These are phyloP conservation scores for Sorex araneus DNA, from an alignment of 2,113 vertebrate species.

Conservation along the genomic window DNA sequence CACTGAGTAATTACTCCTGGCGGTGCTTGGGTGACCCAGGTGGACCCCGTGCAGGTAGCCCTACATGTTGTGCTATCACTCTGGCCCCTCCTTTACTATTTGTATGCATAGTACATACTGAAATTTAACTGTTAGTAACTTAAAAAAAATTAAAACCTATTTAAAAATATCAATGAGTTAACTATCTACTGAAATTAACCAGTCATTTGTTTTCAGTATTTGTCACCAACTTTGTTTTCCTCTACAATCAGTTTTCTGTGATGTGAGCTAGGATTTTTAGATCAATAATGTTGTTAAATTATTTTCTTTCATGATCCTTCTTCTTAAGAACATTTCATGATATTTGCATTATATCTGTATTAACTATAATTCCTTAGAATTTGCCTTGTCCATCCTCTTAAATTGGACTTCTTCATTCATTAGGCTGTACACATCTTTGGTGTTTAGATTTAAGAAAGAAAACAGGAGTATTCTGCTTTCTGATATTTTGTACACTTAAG, in stretches of 20 bases:
- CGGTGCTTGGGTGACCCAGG: too few relatives aligned
- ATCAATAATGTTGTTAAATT: neutral
- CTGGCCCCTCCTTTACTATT: too few relatives aligned
- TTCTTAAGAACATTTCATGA: neutral
- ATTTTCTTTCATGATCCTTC: neutral
- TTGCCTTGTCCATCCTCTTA: neutral
- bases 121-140: conserved; percentile 48
- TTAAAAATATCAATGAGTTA: conserved; percentile 7
- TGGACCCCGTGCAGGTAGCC: too few relatives aligned
- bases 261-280: neutral
- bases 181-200: too few relatives aligned
- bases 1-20: too few relatives aligned
- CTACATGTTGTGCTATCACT: too few relatives aligned
- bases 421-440: too few relatives aligned
- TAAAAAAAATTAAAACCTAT: conserved; percentile 11
- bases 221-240: neutral
- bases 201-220: too few relatives aligned
- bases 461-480: too few relatives aligned
- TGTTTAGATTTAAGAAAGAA: too few relatives aligned
- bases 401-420: too few relatives aligned
- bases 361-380: neutral
- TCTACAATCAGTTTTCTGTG: conserved; percentile 5
- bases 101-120: neutral
- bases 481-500: too few relatives aligned
- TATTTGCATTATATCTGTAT: neutral